A percentile compares a stretch with the other conserved stretches of the same genome.
Evolutionary conservation across 2,113 vertebrate species (phyloP).

Genomic region (Regulus satrapa): DNA sequence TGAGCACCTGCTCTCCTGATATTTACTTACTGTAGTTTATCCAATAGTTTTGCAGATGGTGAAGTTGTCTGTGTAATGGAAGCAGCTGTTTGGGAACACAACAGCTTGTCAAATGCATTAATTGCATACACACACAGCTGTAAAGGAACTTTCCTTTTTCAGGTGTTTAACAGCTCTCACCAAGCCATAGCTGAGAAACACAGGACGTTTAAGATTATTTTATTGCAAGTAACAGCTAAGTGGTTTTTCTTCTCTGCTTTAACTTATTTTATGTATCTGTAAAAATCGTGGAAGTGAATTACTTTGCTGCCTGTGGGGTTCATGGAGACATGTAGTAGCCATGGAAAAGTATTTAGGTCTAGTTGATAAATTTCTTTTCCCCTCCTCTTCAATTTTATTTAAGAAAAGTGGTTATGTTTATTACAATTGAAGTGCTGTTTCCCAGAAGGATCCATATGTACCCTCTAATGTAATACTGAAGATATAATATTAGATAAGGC

Average conservation of each 20-base stretch:
- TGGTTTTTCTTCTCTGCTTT: not conserved
- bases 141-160: slow-evolving; percentile 35
- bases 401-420: not conserved
- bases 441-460: slow-evolving; percentile 8
- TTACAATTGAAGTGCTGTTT: not conserved
- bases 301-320: not conserved
- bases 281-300: not conserved
- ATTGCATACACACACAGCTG: slow-evolving; percentile 34
- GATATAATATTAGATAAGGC: not conserved
- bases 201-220: not conserved
- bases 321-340: not conserved
- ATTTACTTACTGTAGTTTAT: slow-evolving; percentile 59
- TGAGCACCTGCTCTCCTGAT: slow-evolving; percentile 58
- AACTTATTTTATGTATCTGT: not conserved
- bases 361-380: not conserved
- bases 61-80: slow-evolving; percentile 36
- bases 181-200: not conserved
- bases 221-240: not conserved
- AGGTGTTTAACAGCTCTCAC: slow-evolving; percentile 1
- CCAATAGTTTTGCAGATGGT: slow-evolving; percentile 53
- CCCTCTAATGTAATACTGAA: slow-evolving; percentile 12
- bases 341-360: not conserved
- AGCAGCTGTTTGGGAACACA: slow-evolving; percentile 58
- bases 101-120: slow-evolving; percentile 47
- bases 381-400: not conserved